Base-by-base conservation (phyloP, 2,888 invertebrate genomes). In the Brassicogethes aeneus region DNA sequence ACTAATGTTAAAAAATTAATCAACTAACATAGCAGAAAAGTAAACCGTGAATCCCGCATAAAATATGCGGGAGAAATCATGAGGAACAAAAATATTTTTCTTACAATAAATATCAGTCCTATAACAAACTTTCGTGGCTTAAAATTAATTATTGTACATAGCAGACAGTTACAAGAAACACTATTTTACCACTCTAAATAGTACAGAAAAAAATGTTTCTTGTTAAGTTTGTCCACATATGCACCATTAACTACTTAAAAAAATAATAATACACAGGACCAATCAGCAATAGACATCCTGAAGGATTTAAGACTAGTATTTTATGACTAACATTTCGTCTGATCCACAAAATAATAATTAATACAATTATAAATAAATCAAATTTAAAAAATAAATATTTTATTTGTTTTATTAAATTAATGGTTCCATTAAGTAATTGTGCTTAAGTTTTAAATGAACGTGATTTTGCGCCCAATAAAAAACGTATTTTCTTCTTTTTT, bases 231-330 rank as follows among this genome's bases (percentile, higher is more conserved):
- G n/a, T n/a, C n/a, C n/a, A n/a, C n/a, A n/a, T 23, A 37, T 29
- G 31, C 13, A 31, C 33, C 15, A 39, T 17, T 39, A 35, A 36
- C 17, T 36, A 17, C 3, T n/a, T 34, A n/a, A 34, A 42, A 44
- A 41, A 43, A 47, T 43, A 53, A 52, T 52, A 55, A 55, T 52
- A 54, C 51, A 55, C 50, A 23, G 23, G 23, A 23, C 23, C 23
- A n/a, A n/a, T n/a, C 48, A 53, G 51, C 50, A 51, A 54, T 50
- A 51, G 54, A 49, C 46, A 55, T 60, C 56, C 55, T 56, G 55
- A 59, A 55, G 57, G 59, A 59, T 51, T 53, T 53, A 55, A 57
- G 62, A 62, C 62, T 62, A 62, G 62, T 55, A 62, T 7, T 23
- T 23, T 5, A 10, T 23, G 23, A 23, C 23, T 23, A 23, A 23